These are phyloP conservation scores for Muntiacus muntjak DNA, from an alignment of 2,113 vertebrate genomes.

Conservation along the genomic window DNA sequence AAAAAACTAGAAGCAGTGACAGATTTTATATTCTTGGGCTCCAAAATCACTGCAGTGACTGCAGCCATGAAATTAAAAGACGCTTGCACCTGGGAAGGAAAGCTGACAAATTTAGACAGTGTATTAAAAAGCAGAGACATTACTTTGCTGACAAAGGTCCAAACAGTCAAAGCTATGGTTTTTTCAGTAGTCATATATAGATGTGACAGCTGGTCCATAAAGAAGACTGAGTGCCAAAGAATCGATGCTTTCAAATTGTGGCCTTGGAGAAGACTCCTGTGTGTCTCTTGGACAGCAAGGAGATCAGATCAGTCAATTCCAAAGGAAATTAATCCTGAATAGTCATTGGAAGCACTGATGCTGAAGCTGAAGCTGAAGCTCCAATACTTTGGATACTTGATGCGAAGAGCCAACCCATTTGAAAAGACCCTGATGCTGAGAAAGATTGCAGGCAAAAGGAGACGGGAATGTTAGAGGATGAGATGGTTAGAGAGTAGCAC, in stretches of 20 bases:
- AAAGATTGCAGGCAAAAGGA: background rate
- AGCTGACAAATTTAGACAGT: background rate
- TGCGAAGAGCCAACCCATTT: background rate
- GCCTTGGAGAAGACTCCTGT: background rate
- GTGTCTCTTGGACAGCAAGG: background rate
- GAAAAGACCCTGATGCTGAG: background rate
- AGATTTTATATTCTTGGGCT: background rate
- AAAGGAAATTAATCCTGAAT: background rate
- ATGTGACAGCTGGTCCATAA: background rate
- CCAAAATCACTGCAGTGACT: background rate
- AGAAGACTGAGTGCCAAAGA: background rate
- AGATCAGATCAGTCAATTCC: background rate
- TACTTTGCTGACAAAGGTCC: background rate
- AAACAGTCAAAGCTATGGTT: background rate
- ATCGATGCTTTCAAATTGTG: background rate
- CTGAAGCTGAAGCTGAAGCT: background rate
- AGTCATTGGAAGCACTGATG: background rate
- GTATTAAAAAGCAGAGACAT: background rate
- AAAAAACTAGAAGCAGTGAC: background rate
- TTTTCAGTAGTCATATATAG: background rate
- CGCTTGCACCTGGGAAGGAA: background rate
- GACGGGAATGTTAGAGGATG: background rate
- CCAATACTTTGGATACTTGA: background rate
- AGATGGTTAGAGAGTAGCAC: background rate
- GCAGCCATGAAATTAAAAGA: background rate